Conservation (phyloP, 2,797 vertebrate genomes). For the Melanotaenia nigrans region DNA sequence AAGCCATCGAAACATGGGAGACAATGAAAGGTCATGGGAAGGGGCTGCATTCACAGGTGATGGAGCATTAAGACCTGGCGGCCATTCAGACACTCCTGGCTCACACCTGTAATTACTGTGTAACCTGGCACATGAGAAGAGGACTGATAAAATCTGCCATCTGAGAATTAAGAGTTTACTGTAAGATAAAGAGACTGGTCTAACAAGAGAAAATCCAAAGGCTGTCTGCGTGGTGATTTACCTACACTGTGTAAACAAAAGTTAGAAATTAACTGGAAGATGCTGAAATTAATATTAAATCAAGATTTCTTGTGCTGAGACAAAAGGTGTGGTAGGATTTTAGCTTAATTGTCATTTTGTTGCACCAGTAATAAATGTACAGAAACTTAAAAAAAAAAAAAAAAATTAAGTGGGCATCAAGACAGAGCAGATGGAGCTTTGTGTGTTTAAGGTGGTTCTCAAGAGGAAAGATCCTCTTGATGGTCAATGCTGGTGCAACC, state of each 20-base stretch:
- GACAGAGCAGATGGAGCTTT: conserved; percentile 46
- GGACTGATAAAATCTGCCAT: neutral
- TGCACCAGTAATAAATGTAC: conserved; percentile 12
- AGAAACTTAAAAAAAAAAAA: neutral
- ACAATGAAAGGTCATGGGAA: conserved; percentile 40
- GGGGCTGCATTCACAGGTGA: conserved; percentile 53
- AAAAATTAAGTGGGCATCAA: neutral
- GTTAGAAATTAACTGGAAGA: neutral
- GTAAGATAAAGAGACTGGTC: neutral
- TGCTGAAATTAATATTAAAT: conserved; percentile 4
- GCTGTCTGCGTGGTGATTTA: conserved; percentile 7
- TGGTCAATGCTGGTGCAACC: conserved; percentile 76
- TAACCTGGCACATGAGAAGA: conserved; percentile 25
- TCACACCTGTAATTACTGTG: conserved; percentile 61
- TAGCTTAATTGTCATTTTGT: conserved; percentile 31
- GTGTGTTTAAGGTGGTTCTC: conserved; percentile 73
- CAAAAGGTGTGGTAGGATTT: conserved; percentile 20
- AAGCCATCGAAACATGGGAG: conserved; percentile 37
- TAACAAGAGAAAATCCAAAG: neutral
- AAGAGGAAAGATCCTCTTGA: conserved; percentile 75
- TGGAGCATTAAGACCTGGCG: conserved; percentile 31
- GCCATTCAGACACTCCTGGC: conserved; percentile 34
- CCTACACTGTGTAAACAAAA: neutral
- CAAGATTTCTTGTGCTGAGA: neutral
- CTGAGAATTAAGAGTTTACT: neutral